Evolutionary conservation across 1,140 invertebrate genomes (phyloP).

Genomic region (Bombus affinis): DNA sequence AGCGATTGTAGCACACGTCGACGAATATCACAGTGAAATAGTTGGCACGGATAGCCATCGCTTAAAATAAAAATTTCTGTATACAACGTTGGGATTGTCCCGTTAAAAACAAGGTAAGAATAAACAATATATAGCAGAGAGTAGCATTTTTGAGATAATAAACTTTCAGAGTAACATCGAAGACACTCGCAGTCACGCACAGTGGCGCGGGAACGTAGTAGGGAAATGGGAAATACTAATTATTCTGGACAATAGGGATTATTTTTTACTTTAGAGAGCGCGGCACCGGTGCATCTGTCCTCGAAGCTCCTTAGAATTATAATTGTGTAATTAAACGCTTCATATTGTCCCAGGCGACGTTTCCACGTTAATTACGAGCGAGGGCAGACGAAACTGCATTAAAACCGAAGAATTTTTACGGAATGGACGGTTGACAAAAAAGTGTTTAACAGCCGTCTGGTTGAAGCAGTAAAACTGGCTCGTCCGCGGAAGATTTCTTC

Average conservation of each 20-base stretch:
- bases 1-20: no score
- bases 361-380: conserved; percentile 12
- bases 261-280: background rate
- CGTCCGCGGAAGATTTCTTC: conserved; percentile 23
- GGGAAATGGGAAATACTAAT: background rate
- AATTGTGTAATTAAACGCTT: conserved; percentile 22
- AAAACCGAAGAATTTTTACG: conserved; percentile 23
- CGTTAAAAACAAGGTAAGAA: no score
- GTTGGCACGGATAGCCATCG: no score
- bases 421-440: background rate
- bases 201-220: background rate
- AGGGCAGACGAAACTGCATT: background rate
- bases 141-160: no score
- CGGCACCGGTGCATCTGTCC: background rate
- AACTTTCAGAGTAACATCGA: background rate
- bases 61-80: no score
- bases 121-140: background rate
- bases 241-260: conserved; percentile 11
- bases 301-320: conserved; percentile 12
- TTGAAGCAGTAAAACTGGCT: background rate
- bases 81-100: no score
- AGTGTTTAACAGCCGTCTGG: conserved; percentile 14
- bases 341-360: background rate
- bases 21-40: no score
- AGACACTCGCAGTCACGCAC: background rate